These are phyloP conservation scores for Todiramphus saurophagus DNA, from an alignment of 2,113 vertebrate genomes.

Conservation along the genomic window DNA sequence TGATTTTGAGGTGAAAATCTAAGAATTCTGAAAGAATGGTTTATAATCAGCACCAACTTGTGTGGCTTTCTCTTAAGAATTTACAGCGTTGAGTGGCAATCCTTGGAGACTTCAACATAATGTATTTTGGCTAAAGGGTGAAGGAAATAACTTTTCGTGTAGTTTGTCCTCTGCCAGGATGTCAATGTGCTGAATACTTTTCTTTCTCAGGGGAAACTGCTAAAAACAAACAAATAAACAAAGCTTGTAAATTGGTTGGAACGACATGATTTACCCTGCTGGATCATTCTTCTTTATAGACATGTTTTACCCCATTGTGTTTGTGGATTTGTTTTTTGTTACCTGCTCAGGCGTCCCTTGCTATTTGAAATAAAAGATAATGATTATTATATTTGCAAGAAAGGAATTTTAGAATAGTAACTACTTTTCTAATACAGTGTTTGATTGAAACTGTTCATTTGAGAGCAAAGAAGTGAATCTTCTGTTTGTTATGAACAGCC, in stretches of 20 bases:
- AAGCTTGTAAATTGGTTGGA: background rate
- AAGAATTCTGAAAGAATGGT: background rate
- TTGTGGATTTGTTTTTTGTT: background rate
- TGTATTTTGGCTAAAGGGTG: background rate
- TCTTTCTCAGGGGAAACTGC: background rate
- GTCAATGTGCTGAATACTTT: background rate
- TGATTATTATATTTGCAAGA: background rate
- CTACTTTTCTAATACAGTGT: background rate
- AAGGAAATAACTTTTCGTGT: background rate
- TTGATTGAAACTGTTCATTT: background rate
- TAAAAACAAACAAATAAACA: background rate
- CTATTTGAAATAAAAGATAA: background rate
- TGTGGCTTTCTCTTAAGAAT: background rate
- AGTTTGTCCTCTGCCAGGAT: background rate
- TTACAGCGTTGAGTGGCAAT: background rate
- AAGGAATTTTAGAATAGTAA: background rate
- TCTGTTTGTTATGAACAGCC: background rate
- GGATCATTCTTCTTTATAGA: background rate
- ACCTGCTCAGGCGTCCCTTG: background rate
- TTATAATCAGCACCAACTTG: background rate
- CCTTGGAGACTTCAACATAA: background rate
- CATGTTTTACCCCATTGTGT: background rate
- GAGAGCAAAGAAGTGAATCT: background rate
- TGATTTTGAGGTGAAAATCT: constrained; percentile 1
- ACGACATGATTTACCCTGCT: accelerated